Evolutionary conservation across 2,888 invertebrate genomes (phyloP), one percentile per base, ranked within the genome.

Genomic region (Elegia similella): DNA sequence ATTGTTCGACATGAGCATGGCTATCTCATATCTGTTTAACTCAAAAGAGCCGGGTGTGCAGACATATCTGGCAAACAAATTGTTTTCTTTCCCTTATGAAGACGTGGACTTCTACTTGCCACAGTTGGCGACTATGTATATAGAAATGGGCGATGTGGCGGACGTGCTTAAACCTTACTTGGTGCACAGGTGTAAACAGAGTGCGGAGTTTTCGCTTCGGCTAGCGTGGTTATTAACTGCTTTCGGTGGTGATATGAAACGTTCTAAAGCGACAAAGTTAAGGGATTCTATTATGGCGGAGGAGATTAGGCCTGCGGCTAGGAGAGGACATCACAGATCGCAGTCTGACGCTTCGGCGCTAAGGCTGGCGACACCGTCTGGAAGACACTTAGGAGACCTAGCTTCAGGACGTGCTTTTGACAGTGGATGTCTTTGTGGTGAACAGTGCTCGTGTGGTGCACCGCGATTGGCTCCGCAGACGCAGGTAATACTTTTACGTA

Each of bases 71-170:
- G 99, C 98, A 65, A 99, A 99, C 92, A 97, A 98, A 88, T 95
- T 99, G 92, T 99, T 99, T 89, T 97, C 96, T 85, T 99, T 99
- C 86, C 95, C 95, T 32, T 94, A 97, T 82, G 93, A 93, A 65
- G 98, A 98, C 69, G 98, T 99, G 64, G 99, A 99, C 92, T 98
- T 99, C 85, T 99, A 99, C 91, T 94, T 99, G 82, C 99, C 99
- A 52, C 99, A 99, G 89, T 91, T 99, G 77, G 96, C 99, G 76
- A 98, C 98, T 76, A 98, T 99, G 97, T 99, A 99, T 85, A 97
- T 99, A 86, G 98, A 99, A 92, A 98, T 98, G 95, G 96, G 96
- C 75, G 99, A 99, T 81, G 95, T 99, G 68, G 99, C 99, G 57
- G 99, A 99, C 92, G 87, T 92, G 66, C 75, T 92, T 65, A 78